A percentile compares a stretch with the other conserved stretches of the same genome.
Conservation (phyloP, 2,888 invertebrate genomes). For the Unio pictorum region DNA sequence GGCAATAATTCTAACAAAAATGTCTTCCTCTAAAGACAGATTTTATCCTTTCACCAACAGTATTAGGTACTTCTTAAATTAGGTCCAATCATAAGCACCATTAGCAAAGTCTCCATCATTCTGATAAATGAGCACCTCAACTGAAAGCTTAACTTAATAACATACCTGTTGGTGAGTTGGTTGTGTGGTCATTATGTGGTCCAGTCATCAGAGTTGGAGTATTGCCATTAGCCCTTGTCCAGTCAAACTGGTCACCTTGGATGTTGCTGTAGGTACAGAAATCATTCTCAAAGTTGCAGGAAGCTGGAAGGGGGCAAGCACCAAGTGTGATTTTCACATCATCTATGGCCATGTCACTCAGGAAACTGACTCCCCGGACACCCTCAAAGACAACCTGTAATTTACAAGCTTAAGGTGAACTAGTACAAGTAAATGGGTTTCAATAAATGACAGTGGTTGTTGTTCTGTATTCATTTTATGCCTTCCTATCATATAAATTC, state of each 20-base stretch:
- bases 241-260: conserved; percentile 53
- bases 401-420: too few relatives aligned
- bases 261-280: conserved; percentile 56
- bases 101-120: too few relatives aligned
- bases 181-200: conserved; percentile 56
- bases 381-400: conserved; percentile 57
- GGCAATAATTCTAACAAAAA: too few relatives aligned
- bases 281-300: conserved; percentile 59
- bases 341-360: conserved; percentile 63
- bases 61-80: too few relatives aligned
- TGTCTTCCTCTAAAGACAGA: too few relatives aligned
- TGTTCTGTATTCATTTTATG: too few relatives aligned
- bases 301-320: conserved; percentile 47
- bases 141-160: neutral
- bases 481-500: too few relatives aligned
- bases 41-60: too few relatives aligned
- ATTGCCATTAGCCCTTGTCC: conserved; percentile 48
- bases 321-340: conserved; percentile 54
- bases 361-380: conserved; percentile 33
- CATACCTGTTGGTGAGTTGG: conserved; percentile 41
- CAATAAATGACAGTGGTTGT: too few relatives aligned
- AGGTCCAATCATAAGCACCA: too few relatives aligned
- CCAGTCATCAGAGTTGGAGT: conserved; percentile 47
- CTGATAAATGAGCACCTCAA: neutral
- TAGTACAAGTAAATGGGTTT: too few relatives aligned